These are phyloP conservation scores for Steinernema carpocapsae DNA, from an alignment of 2,888 invertebrate genomes.

Conservation along the genomic window DNA sequence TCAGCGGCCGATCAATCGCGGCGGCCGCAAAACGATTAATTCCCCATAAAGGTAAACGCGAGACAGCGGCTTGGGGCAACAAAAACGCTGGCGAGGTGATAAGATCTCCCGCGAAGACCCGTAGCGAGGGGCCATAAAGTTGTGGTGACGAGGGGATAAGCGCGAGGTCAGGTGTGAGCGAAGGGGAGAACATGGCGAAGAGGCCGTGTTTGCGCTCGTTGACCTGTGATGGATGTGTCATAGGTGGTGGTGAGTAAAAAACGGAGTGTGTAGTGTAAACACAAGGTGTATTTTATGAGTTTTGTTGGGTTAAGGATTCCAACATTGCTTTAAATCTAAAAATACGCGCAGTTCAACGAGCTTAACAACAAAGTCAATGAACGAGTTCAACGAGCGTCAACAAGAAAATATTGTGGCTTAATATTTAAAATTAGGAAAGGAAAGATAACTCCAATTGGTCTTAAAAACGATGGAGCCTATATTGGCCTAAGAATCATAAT, in stretches of 20 bases:
- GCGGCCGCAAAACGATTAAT: not conserved
- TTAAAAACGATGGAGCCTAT: no score
- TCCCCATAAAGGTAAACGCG: not conserved
- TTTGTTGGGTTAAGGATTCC: no score
- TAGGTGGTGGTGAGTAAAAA: not conserved
- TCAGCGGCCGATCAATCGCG: not conserved
- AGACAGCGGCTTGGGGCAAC: no score
- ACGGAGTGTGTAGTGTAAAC: not conserved
- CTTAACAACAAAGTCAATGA: no score
- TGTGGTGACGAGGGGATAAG: not conserved
- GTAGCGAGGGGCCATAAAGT: not conserved
- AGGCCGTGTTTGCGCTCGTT: not conserved
- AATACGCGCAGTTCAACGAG: no score
- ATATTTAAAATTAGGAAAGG: no score
- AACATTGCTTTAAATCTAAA: no score
- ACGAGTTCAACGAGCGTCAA: no score
- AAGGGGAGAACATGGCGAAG: not conserved
- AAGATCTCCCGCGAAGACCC: not conserved
- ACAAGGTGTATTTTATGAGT: not conserved
- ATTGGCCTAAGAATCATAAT: no score
- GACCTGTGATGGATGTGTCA: not conserved
- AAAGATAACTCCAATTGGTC: no score
- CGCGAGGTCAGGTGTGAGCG: not conserved
- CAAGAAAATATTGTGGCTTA: no score
- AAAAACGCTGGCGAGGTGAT: conserved; percentile 2